These are phyloP conservation scores for Schizopygopsis malacanthus DNA, from an alignment of 2,797 vertebrate species.

Conservation along the genomic window DNA sequence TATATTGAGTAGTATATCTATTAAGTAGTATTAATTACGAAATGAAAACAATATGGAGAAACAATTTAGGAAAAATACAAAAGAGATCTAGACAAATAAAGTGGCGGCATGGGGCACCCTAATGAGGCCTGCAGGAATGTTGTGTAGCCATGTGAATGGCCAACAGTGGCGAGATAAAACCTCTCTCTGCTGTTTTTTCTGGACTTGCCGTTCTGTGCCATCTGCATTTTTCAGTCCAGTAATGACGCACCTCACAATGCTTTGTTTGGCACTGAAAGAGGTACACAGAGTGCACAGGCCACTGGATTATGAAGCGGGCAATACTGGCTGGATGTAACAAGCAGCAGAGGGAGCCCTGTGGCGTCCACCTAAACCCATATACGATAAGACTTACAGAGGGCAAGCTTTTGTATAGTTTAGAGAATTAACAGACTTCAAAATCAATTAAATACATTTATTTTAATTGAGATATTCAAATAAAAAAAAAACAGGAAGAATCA, in stretches of 20 bases:
- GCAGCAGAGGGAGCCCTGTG: not conserved
- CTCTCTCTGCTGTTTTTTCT: conserved; percentile 47
- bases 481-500: not conserved
- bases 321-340: not conserved
- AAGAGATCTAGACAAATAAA: not conserved
- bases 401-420: not conserved
- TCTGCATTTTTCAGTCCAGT: conserved; percentile 50
- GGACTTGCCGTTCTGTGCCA: conserved; percentile 36
- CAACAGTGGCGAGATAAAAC: conserved; percentile 24
- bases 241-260: conserved; percentile 15
- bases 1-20: not conserved
- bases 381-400: too few species aligned
- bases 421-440: not conserved
- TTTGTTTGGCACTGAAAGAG: conserved; percentile 33
- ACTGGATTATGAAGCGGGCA: conserved; percentile 3
- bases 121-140: conserved; percentile 21
- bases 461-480: not conserved
- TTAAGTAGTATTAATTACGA: not conserved
- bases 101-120: not conserved
- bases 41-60: not conserved
- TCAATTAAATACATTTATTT: not conserved
- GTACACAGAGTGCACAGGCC: not conserved
- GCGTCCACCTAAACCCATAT: not conserved
- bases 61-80: not conserved
- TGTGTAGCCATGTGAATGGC: not conserved